Evolutionary conservation across 2,888 invertebrate genomes (phyloP), one percentile per base, ranked within the genome.

Genomic region (Archips xylosteana): DNA sequence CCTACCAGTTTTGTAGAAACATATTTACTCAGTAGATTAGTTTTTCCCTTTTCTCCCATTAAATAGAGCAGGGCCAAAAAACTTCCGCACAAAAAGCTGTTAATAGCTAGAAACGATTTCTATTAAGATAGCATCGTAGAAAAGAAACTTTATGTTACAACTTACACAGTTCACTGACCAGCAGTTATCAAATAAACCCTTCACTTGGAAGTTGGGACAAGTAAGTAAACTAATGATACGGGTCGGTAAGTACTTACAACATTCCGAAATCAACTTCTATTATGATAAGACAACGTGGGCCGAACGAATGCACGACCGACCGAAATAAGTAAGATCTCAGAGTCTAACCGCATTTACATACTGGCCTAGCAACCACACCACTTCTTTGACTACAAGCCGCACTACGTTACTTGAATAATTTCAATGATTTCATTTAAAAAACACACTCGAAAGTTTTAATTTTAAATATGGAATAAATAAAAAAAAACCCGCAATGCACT

Each of bases 211-310:
- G 6, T 39, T 39, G 39, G 39, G 6, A n/a, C n/a, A n/a, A 39
- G 39, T 39, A 51, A 72, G 59, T 65, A 65, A 69, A 73, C 63
- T 73, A 74, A 74, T 65, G 64, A 70, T 74, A 74, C 74, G 74
- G 74, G 74, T 74, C 65, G 60, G 36, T 70, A 61, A 49, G 34
- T 70, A 59, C 73, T 54, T 68, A 59, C 69, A 59, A 64, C 73
- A 70, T 74, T 70, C 70, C 74, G 45, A 74, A 74, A 70, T 74
- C 65, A 65, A 70, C 74, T 70, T 23, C 74, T 65, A 74, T 74
- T 74, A 70, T 74, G 74, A 74, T 74, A 74, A 74, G 65, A 51
- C 47, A 39, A 69, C 64, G 59, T 74, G 65, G 65, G 64, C 64
- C 42, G 64, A 65, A 70, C 42, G 64, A 59, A 69, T 51, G 70